A percentile compares a stretch with the other conserved stretches of the same genome.
Conservation (phyloP, 2,888 invertebrate species). For the Cynaeus angustus region DNA sequence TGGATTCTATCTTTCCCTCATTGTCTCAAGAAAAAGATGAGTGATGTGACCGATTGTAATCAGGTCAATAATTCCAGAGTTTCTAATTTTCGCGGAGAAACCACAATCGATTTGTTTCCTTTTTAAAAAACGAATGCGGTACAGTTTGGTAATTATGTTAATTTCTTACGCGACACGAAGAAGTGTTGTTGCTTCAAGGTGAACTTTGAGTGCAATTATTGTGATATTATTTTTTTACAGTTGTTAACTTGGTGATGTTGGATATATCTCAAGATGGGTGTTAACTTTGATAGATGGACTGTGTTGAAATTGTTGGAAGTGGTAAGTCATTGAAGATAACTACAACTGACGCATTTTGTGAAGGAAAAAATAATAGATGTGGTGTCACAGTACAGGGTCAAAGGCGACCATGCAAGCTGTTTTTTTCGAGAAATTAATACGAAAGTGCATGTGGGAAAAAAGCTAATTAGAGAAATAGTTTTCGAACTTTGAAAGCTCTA, state of each 20-base stretch:
- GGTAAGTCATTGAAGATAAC: slow-evolving; percentile 66
- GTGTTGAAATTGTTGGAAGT: slow-evolving; percentile 68
- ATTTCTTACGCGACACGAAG: slow-evolving; percentile 21
- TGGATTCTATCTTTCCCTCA: slow-evolving; percentile 10
- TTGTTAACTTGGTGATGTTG: neutral
- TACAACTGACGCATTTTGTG: slow-evolving; percentile 16
- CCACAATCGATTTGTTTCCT: slow-evolving; percentile 26
- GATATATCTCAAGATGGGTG: slow-evolving; percentile 51
- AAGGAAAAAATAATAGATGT: slow-evolving; percentile 5
- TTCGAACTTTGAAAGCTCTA: too few species aligned
- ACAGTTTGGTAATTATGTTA: slow-evolving; percentile 26
- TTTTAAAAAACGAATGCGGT: neutral
- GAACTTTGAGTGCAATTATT: neutral
- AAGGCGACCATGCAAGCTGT: slow-evolving; percentile 7
- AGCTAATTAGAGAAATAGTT: too few species aligned
- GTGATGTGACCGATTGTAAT: slow-evolving; percentile 35
- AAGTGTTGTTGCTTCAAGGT: neutral
- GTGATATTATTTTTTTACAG: neutral
- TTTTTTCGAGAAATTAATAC: slow-evolving; percentile 14
- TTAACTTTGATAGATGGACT: slow-evolving; percentile 69
- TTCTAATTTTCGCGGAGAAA: slow-evolving; percentile 33
- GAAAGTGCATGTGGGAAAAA: too few species aligned
- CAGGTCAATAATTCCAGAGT: slow-evolving; percentile 28
- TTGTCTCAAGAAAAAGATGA: slow-evolving; percentile 8
- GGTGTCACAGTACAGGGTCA: slow-evolving; percentile 17